A percentile compares a stretch with the other conserved stretches of the same genome.
These are phyloP conservation scores for Solenodon paradoxus DNA, from an alignment of 2,113 vertebrate species.

Conservation along the genomic window DNA sequence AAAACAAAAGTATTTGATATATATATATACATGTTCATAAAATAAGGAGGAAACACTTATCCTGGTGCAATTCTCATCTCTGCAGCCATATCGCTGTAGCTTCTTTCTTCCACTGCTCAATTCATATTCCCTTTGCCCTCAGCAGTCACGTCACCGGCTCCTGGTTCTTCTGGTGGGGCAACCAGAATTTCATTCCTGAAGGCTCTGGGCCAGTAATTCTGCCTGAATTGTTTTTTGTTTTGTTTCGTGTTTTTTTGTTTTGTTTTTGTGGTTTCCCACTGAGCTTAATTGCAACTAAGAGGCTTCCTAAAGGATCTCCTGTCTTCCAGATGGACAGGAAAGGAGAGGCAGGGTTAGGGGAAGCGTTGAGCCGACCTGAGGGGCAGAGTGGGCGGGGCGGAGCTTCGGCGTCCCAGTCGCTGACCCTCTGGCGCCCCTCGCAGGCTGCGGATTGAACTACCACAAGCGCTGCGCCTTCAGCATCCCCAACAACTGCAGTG, in stretches of 20 bases:
- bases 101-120: neutral
- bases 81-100: neutral
- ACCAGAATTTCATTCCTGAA: neutral
- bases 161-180: neutral
- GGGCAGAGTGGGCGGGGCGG: neutral
- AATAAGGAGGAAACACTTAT: neutral
- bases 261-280: neutral
- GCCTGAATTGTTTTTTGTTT: neutral
- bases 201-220: neutral
- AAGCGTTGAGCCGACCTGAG: neutral
- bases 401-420: neutral
- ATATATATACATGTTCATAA: neutral
- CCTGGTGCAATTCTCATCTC: neutral
- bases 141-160: neutral
- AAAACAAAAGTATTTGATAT: neutral
- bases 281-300: neutral
- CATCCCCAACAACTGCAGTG: conserved; percentile 95
- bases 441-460: conserved; percentile 95
- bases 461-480: conserved; percentile 95
- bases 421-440: conserved; percentile 56
- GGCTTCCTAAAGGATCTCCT: neutral
- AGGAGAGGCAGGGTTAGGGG: neutral
- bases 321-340: neutral
- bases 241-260: no score
- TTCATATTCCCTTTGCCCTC: neutral